Evolutionary conservation across 2,113 vertebrate genomes (phyloP), one percentile per base, ranked within the genome.

Genomic region (Prochilodus magdalenae): DNA sequence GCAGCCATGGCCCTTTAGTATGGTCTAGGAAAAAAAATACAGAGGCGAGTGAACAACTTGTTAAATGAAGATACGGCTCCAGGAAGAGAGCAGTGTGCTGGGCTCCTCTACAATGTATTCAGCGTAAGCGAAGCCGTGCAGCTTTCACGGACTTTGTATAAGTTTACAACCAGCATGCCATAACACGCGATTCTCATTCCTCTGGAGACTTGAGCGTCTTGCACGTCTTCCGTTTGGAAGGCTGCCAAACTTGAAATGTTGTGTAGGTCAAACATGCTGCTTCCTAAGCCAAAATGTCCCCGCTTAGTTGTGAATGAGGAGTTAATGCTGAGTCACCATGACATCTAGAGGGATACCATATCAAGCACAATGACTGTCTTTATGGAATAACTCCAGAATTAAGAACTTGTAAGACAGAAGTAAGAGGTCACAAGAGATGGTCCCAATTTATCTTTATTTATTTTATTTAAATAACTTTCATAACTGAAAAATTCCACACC

Each of bases 1-100:
- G 60, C 62, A 55, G 82, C 77, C 85, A 86, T 86, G 10, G 24
- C 57, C 13, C 53, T 55, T 6, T n/a, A 22, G 18, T 29, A 0
- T 22, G 40, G 13, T 22, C 51, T 60, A 27, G 59, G 51, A 62
- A n/a, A 22, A 59, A 62, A 59, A 60, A 49, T 22, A 22, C 5
- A 71, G 59, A 26, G 14, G 10, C 0, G 5, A 40, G 3, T 7
- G 8, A 44, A 44, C 4, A 11, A 10, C 40, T 44, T 44, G 40
- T 44, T 44, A 10, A 1, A 11, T 44, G 8, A 11, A 44, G 8
- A 11, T 44, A 44, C 36, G 36, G 36, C 36, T 36, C 36, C 36
- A 36, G 5, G 14, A 22, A 51, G 49, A 51, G 49, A 18, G 14
- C 15, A 16, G 8, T 22, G 20, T 16, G 5, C 7, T 22, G 53